Evolutionary conservation across 2,888 invertebrate genomes (phyloP).

Genomic region (Drosophila neotestacea): DNA sequence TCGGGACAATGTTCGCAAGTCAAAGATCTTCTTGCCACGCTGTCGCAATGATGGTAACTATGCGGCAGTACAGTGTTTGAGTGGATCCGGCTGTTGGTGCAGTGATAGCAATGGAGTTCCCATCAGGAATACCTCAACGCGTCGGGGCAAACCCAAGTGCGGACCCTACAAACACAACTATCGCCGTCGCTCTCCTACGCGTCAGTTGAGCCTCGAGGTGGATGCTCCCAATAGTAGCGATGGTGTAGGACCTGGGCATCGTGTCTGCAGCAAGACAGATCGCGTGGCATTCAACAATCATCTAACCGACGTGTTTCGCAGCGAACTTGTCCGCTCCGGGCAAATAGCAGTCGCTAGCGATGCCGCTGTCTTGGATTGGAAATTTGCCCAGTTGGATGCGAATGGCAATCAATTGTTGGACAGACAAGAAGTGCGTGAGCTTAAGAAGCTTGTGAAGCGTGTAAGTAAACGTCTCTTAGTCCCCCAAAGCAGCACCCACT

Average conservation of each 20-base stretch:
- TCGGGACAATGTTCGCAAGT: conserved; percentile 85
- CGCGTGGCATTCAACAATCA: conserved; percentile 93
- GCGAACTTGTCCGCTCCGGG: conserved; percentile 88
- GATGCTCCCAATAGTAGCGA: conserved; percentile 52
- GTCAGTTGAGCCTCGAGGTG: conserved; percentile 78
- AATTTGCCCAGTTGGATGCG: conserved; percentile 93
- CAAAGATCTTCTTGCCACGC: conserved; percentile 89
- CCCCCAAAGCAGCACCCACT: conserved; percentile 25
- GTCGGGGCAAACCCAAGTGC: conserved; percentile 90
- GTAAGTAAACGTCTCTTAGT: conserved; percentile 81
- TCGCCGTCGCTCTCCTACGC: conserved; percentile 88
- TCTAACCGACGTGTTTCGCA: conserved; percentile 93
- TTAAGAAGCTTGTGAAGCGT: conserved; percentile 93
- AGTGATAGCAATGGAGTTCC: conserved; percentile 94
- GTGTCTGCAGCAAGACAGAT: conserved; percentile 91
- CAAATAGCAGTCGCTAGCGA: conserved; percentile 73
- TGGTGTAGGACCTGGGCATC: conserved; percentile 50
- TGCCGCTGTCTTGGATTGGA: conserved; percentile 92
- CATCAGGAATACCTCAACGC: conserved; percentile 91
- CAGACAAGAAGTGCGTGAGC: conserved; percentile 92
- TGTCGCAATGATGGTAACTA: conserved; percentile 94
- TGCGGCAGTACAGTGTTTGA: conserved; percentile 93
- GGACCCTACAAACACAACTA: conserved; percentile 87
- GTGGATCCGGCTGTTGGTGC: conserved; percentile 95
- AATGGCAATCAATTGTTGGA: conserved; percentile 92